Evolutionary conservation across 2,888 invertebrate species (phyloP), one percentile per base, ranked within the genome.

Genomic region (Epinotia nisella): DNA sequence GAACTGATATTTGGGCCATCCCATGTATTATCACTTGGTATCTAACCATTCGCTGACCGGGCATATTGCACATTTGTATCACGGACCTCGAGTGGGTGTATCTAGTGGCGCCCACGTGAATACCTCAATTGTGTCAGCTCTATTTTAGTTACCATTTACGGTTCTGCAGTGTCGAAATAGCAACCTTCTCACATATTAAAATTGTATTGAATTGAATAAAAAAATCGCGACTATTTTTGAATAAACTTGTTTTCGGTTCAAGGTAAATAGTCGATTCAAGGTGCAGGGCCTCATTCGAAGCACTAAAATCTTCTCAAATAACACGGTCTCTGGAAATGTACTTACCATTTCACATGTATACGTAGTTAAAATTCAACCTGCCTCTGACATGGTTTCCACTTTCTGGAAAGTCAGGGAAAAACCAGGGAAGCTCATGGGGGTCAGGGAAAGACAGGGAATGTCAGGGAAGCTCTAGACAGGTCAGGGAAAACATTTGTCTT

Each of bases 81-180:
- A 39, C 51, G 58, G 59, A 41, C 49, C 19, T 15, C 56, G 74
- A 53, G 76, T 74, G 66, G 76, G 76, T 60, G 75, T 72, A 76
- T 72, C 71, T 60, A n/a, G 61, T 64, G 24, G 70, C 72, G 41
- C 76, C 76, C 70, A 76, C 76, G 75, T 73, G 60, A 61, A 70
- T 68, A 70, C 35, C 73, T 64, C 56, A 61, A 69, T 79, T 80
- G 80, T 81, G 81, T 83, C 79, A 79, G 74, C 70, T 72, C 75
- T 76, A 72, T 82, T 78, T 79, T 82, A 76, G 78, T 75, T 78
- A 77, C 76, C 77, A 71, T 76, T 72, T 76, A 74, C 66, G 74
- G 75, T 65, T 56, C 56, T 35, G 59, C 21, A 9, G 66, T 77
- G 75, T 72, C 69, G 78, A 76, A 77, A 78, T 75, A 60, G 71